Evolutionary conservation across 2,888 invertebrate genomes (phyloP), one percentile per base, ranked within the genome.

Genomic region (Acanthopleura granulata): DNA sequence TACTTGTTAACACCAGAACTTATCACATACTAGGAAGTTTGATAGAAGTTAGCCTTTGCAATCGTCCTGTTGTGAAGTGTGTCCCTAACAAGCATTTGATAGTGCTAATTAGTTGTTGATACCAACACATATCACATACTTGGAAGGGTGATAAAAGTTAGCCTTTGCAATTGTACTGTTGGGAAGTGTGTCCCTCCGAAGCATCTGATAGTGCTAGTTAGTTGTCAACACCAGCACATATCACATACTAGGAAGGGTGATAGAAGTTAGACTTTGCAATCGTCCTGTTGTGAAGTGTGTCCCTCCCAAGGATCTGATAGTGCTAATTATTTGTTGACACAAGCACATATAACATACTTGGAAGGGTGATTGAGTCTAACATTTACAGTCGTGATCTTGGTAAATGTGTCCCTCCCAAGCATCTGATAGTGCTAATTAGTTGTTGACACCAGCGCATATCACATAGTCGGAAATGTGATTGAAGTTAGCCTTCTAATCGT

Each of bases 181-280:
- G 57, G 57, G n/a, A n/a, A n/a, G 6, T n/a, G 22, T 57, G 57
- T 4, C 57, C 57, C 22, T 57, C 12, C 57, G 6, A n/a, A 57
- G 57, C 57, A 57, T 57, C 22, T 57, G 57, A 57, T 57, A 57
- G 57, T 57, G 57, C 57, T 57, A 57, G 57, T 57, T 57, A 6
- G 57, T 57, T 57, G n/a, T 9, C 22, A 57, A 57, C 57, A 57
- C 57, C 3, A 57, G 57, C 57, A 57, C 57, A 57, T 57, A 57
- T 12, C 57, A 18, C 18, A 57, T 57, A 57, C 57, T 22, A 57
- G 57, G 57, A 57, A 57, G 22, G 57, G 57, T 4, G 12, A 3
- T 57, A n/a, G 40, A 40, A 40, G 3, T 3, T 40, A 3, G 9
- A 40, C n/a, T n/a, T n/a, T 40, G 40, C 4, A 40, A 9, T 40